Base-by-base conservation (phyloP, 2,888 invertebrate species). In the Chrysotoxum bicinctum region DNA sequence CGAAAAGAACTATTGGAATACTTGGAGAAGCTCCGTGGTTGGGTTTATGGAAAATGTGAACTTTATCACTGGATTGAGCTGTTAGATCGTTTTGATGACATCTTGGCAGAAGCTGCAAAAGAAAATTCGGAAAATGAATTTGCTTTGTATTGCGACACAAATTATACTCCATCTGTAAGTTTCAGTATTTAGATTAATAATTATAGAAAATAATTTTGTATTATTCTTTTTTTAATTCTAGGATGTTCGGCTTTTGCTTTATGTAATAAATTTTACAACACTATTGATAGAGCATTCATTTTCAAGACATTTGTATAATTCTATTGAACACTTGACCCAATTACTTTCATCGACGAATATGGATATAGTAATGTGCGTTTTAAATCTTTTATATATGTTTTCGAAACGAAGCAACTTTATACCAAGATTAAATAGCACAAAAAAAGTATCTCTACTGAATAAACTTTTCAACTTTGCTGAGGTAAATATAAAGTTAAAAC, bases 1-100 rank as follows among this genome's bases (percentile, higher is more conserved):
- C 92, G 94, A 75, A 95, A 95, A 89, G 92, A 97, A 79, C 91
- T 95, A 3, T 93, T 93, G 60, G 95, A 96, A 90, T 90, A 90
- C 52, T 92, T 97, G 75, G 94, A 94, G 83, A 94, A 94, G 87
- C 94, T 97, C 87, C 96, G 95, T 88, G 94, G 95, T 50, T 97
- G 97, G 96, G 96, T 96, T 32, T 97, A 95, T 91, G 97, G 96
- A 69, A 97, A 97, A 93, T 97, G 96, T 91, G 97, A 97, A 91
- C 92, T 97, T 19, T 96, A 95, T 89, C 96, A 97, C 91, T 97
- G 97, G 97, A 96, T 96, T 86, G 96, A 96, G 91, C 95, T 97
- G 21, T 92, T 97, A 73, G 96, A 97, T 91, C 93, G 95, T 52
- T 95, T 95, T 89, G 96, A 96, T 90, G 93, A 93, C 75, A 95